Evolutionary conservation across 2,888 invertebrate species (phyloP), one percentile per base, ranked within the genome.

Genomic region (Aporophyla nigra): DNA sequence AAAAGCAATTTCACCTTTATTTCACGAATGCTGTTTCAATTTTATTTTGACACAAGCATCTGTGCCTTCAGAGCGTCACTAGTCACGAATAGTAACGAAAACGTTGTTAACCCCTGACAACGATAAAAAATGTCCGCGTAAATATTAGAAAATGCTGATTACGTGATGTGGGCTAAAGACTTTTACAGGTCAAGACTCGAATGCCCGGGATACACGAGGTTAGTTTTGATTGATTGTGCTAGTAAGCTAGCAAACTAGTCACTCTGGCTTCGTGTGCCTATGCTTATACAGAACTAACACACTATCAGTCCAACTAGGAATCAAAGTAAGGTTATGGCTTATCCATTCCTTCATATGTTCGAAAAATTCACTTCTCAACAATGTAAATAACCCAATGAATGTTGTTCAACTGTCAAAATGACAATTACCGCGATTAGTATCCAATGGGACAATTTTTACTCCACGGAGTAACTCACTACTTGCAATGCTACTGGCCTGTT

Each of bases 1-100:
- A 74, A 69, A 83, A 75, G 62, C 43, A 78, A 74, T 83, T 83
- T 72, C 62, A 83, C 61, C 83, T 78, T 78, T 82, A 75, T 83
- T 75, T 51, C 58, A 58, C 49, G 33, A 71, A 77, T 62, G 56
- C 53, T 43, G 59, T 69, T 76, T 58, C 56, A 21, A 59, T 70
- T 59, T 59, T 53, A 61, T 66, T 78, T 67, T 49, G 21, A 71
- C 46, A 69, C 6, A 19, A 40, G n/a, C 62, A n/a, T n/a, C 24
- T 33, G 40, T 58, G 19, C 5, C 62, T 67, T 56, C 40, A 51
- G 51, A 80, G 33, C 73, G 53, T 80, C 27, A 24, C 68, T 65
- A 74, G 84, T 80, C 76, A 80, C 80, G 84, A 80, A 83, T 46
- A 16, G 62, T 67, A 62, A 72, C 56, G 58, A 51, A 59, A 74